Base-by-base conservation (phyloP, 1,140 invertebrate genomes). In the Apis cerana region DNA sequence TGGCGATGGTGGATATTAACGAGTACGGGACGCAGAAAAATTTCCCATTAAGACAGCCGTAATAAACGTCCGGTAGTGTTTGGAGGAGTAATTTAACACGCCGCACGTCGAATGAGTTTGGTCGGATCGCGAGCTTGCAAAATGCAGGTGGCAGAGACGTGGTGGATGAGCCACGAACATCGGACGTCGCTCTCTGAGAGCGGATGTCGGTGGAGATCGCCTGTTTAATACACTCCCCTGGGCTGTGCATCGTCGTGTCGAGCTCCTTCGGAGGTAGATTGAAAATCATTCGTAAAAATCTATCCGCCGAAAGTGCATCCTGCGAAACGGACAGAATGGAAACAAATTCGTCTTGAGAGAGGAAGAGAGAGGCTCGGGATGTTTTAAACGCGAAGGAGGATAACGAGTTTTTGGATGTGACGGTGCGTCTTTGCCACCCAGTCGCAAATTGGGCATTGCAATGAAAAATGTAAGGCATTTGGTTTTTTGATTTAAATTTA, bases 1-100 rank as follows among this genome's bases (percentile, higher is more conserved):
- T n/a, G 23, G 74, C 33, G 33, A 71, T 17, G 27, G 19, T 11
- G 48, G 61, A 69, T 81, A 84, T 82, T 82, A 67, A 82, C 80
- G 50, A 64, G 50, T 61, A 56, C 48, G 50, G 11, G 59, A 58
- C 58, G 72, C 48, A 80, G 54, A 80, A 84, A 75, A 80, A 84
- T 85, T 64, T 80, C 64, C 33, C 82, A 83, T 83, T 83, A 84
- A 70, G 58, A 65, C 71, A 50, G 58, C 21, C 65, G 61, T 75
- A 80, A 75, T 80, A 59, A 84, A 75, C 67, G 59, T 84, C 62
- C 75, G 15, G 54, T 61, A 15, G 33, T 48, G 77, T 68, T 65
- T 54, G 72, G 50, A 21, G 54, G 62, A 65, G 68, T 50, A 62
- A 81, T 84, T 86, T 77, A 71, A 61, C 59, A 75, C 43, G 62